A percentile compares a stretch with the other conserved stretches of the same genome.
These are phyloP conservation scores for Andrena flavipes DNA, from an alignment of 2,888 invertebrate genomes.

Conservation along the genomic window DNA sequence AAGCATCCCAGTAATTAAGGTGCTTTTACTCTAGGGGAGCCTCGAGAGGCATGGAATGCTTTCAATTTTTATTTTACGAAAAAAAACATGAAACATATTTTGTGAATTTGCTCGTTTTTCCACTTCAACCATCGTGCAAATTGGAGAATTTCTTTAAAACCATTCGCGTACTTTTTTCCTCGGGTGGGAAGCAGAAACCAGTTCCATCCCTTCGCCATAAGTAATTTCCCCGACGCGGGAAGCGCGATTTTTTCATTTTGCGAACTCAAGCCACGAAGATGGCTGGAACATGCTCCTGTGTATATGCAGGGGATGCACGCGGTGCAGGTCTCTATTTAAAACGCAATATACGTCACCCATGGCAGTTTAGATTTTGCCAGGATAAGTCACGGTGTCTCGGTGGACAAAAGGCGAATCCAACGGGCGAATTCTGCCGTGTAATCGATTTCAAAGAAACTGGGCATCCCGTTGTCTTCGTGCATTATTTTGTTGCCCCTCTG, in stretches of 20 bases:
- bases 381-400: constrained; percentile 9
- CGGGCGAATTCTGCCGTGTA: background rate
- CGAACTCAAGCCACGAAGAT: background rate
- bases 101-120: background rate
- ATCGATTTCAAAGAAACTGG: constrained; percentile 22
- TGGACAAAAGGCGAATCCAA: background rate
- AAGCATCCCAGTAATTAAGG: constrained; percentile 2
- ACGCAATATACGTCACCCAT: constrained; percentile 20
- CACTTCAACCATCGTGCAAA: too few species aligned
- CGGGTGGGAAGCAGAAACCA: background rate
- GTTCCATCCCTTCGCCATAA: constrained; percentile 13
- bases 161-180: background rate
- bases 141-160: background rate
- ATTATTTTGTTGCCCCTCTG: constrained; percentile 2
- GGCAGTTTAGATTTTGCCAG: constrained; percentile 11
- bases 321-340: constrained; percentile 22
- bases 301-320: constrained; percentile 7
- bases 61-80: background rate
- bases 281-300: background rate
- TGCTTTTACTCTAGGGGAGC: background rate
- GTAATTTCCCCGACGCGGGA: constrained; percentile 9
- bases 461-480: background rate
- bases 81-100: constrained; percentile 5
- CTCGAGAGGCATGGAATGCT: background rate
- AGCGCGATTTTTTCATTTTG: constrained; percentile 7